These are phyloP conservation scores for Rhabdomys dilectus DNA, from an alignment of 2,113 vertebrate species.

Conservation along the genomic window DNA sequence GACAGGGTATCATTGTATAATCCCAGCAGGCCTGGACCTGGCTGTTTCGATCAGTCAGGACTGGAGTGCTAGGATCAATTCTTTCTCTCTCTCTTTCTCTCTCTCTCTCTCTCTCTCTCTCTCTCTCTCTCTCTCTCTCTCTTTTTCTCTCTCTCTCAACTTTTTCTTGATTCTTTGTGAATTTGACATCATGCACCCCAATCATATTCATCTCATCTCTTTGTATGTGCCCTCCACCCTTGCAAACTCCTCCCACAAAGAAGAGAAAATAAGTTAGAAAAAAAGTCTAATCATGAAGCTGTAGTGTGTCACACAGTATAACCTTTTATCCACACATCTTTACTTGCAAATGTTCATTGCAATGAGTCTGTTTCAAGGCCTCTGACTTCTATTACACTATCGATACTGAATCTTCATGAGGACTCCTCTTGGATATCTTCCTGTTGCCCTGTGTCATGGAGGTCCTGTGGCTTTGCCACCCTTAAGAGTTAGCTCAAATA, in stretches of 20 bases:
- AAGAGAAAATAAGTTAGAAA: not conserved
- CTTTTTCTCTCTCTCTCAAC: not conserved
- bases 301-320: not conserved
- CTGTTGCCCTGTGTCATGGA: not conserved
- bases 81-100: no score
- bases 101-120: no score
- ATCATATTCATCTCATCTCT: not conserved
- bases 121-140: not conserved
- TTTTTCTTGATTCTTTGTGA: not conserved
- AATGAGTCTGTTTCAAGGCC: not conserved
- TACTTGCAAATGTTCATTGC: not conserved
- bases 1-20: not conserved
- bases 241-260: not conserved
- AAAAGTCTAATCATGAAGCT: not conserved
- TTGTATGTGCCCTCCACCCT: not conserved
- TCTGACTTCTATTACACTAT: not conserved
- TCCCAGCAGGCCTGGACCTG: not conserved
- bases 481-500: not conserved
- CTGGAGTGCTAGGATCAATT: no score
- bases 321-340: not conserved
- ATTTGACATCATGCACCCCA: not conserved
- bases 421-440: not conserved
- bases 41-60: not conserved
- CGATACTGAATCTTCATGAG: not conserved
- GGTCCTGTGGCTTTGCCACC: not conserved